These are phyloP conservation scores for Nephrotoma guestfalica DNA, from an alignment of 2,888 invertebrate genomes.

Conservation along the genomic window DNA sequence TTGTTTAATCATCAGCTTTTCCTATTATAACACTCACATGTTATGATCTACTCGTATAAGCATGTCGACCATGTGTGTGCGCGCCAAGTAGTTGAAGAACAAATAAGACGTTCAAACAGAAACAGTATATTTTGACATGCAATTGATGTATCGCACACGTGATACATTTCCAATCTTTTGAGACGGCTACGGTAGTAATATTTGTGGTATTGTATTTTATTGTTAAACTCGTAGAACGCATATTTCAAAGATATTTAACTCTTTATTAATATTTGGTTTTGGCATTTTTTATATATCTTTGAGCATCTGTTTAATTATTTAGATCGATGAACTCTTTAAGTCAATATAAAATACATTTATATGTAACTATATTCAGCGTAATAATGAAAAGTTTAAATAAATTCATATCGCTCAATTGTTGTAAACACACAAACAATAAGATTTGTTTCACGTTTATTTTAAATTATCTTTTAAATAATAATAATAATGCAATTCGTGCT, in stretches of 20 bases:
- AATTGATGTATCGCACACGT: not conserved
- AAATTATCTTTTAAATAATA: not conserved
- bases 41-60: not conserved
- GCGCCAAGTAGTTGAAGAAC: not conserved
- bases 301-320: not conserved
- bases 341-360: not conserved
- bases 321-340: not conserved
- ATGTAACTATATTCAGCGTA: not conserved
- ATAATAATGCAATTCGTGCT: not conserved
- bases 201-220: not conserved
- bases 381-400: not conserved
- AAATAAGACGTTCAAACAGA: not conserved
- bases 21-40: not conserved
- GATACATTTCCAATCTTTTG: not conserved
- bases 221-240: not conserved
- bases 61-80: not conserved
- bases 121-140: not conserved
- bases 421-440: not conserved
- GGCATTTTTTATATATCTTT: not conserved
- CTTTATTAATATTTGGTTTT: not conserved
- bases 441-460: not conserved
- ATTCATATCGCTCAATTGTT: not conserved
- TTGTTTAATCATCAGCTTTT: not conserved
- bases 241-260: not conserved
- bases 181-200: not conserved